Conservation (phyloP, 2,113 vertebrate genomes). For the Albula goreensis region DNA sequence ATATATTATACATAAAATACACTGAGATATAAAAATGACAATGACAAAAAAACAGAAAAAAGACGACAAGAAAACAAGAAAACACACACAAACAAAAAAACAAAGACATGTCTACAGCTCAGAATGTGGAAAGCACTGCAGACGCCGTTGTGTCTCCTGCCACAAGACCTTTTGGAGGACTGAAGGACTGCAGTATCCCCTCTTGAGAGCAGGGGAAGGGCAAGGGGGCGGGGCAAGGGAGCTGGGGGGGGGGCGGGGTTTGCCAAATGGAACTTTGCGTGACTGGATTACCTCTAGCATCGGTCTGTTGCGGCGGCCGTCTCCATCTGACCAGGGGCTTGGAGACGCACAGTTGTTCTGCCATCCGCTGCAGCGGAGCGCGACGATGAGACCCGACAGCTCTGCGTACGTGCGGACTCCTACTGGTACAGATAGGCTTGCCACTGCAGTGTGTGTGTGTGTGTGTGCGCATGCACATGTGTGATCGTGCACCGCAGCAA, state of each 20-base stretch:
- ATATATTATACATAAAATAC: constrained; percentile 8
- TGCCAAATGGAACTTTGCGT: neutral
- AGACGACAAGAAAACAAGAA: neutral
- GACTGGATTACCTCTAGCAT: neutral
- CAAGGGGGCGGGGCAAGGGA: neutral
- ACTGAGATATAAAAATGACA: neutral
- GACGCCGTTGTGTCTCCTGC: neutral
- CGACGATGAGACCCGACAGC: neutral
- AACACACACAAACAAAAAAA: neutral
- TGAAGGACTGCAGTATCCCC: neutral
- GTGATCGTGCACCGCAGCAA: neutral
- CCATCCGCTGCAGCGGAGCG: neutral
- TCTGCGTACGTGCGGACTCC: neutral
- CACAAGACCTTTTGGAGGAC: neutral
- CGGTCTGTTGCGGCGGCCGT: neutral
- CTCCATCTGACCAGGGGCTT: neutral
- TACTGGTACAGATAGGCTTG: neutral
- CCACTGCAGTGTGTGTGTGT: neutral
- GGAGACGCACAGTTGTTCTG: neutral
- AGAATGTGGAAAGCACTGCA: neutral
- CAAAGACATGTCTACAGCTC: neutral
- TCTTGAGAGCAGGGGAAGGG: neutral
- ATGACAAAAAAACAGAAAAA: neutral
- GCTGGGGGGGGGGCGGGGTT: neutral
- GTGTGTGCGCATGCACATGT: neutral